Evolutionary conservation across 2,888 invertebrate species (phyloP).

Genomic region (Drosophila basisetae): DNA sequence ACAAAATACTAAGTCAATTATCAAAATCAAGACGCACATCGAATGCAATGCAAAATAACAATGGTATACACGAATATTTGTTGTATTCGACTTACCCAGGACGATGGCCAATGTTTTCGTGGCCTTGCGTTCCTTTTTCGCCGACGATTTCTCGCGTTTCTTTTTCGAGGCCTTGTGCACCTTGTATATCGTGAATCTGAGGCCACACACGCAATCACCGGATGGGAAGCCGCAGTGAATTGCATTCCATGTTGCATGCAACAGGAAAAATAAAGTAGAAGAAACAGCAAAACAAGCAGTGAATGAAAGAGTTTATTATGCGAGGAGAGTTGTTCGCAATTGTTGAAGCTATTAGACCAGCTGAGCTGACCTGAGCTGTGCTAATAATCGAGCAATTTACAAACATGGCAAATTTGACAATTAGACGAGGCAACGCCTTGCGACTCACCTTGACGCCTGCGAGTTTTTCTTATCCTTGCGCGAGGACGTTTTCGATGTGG

Average conservation of each 20-base stretch:
- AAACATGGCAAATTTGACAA: constrained; percentile 28
- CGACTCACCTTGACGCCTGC: constrained; percentile 85
- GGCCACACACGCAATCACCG: constrained; percentile 39
- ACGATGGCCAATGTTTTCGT: constrained; percentile 99
- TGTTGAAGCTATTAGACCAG: constrained; percentile 21
- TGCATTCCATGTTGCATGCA: constrained; percentile 42
- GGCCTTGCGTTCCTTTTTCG: constrained; percentile 97
- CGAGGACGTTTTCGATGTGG: constrained; percentile 86
- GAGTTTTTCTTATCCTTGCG: constrained; percentile 86
- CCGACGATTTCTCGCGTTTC: constrained; percentile 96
- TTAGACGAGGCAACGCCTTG: constrained; percentile 1
- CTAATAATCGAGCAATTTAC: constrained; percentile 67
- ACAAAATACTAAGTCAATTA: background rate
- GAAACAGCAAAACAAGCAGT: constrained; percentile 5
- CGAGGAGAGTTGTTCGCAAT: background rate
- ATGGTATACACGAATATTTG: background rate
- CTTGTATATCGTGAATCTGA: constrained; percentile 95
- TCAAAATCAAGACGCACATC: background rate
- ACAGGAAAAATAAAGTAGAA: constrained; percentile 3
- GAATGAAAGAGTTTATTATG: constrained; percentile 5
- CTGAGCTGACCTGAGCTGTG: constrained; percentile 1
- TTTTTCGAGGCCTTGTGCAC: constrained; percentile 97
- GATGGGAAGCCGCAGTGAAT: constrained; percentile 53
- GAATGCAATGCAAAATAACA: background rate
- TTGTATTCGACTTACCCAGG: constrained; percentile 90